phyloP scores from a whole-genome alignment of 1,140 invertebrate species.

The Sminthurinus signatus region DNA sequence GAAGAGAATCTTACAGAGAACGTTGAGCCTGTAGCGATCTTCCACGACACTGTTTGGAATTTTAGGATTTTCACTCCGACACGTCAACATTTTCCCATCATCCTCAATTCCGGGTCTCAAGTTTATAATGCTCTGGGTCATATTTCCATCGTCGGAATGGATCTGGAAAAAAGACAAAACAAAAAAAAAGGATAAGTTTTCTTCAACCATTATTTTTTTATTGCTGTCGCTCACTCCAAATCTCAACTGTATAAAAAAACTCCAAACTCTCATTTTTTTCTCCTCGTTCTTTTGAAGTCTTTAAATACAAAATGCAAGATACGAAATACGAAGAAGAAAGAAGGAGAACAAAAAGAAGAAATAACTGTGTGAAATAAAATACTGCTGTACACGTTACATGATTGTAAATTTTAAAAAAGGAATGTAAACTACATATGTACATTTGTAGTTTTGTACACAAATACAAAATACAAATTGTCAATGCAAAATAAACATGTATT shows the following conservation, averaged over 20 bases:
- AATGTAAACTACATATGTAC: too few species aligned
- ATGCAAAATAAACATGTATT: too few species aligned
- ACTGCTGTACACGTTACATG: neutral
- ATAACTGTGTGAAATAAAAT: too few species aligned
- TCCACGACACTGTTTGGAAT: constrained; percentile 72
- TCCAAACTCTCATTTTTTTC: neutral
- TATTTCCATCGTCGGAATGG: constrained; percentile 67
- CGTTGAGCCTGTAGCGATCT: constrained; percentile 58
- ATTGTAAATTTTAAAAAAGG: neutral
- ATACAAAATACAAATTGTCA: too few species aligned
- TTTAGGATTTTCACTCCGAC: constrained; percentile 74
- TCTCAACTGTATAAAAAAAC: neutral
- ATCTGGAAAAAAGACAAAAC: constrained; percentile 52
- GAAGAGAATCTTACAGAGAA: constrained; percentile 52
- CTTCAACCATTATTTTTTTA: constrained; percentile 7
- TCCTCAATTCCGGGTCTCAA: constrained; percentile 74
- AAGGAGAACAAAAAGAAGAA: too few species aligned
- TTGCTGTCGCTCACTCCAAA: constrained; percentile 1
- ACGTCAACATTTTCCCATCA: constrained; percentile 77
- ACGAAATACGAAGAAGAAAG: too few species aligned
- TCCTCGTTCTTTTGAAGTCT: too few species aligned
- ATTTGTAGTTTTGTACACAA: too few species aligned
- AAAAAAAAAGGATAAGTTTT: too few species aligned
- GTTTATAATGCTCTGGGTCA: constrained; percentile 71
- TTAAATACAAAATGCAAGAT: too few species aligned